These are phyloP conservation scores for Sebastolobus altivelis DNA, from an alignment of 2,797 vertebrate species.

Conservation along the genomic window DNA sequence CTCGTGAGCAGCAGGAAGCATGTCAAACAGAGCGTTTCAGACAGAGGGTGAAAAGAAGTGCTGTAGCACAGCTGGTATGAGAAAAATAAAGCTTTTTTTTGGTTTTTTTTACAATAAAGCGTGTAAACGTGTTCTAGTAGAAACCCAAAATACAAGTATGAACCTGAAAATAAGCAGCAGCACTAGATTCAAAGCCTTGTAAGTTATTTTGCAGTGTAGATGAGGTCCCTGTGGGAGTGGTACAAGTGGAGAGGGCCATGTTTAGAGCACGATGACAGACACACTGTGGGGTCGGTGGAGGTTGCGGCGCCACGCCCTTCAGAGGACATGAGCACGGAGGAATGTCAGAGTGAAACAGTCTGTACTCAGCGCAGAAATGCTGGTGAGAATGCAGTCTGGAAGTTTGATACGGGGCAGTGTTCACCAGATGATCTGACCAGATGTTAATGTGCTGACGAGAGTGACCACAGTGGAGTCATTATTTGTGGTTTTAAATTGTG, in stretches of 20 bases:
- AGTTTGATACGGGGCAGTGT: neutral
- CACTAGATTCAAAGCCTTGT: neutral
- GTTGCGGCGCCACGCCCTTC: conserved; percentile 51
- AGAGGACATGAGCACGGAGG: conserved; percentile 51
- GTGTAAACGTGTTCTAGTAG: too few species aligned
- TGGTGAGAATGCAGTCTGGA: conserved; percentile 10
- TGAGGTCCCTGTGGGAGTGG: conserved; percentile 42
- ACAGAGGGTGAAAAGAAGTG: too few species aligned
- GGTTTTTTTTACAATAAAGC: too few species aligned
- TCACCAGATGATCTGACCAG: conserved; percentile 26
- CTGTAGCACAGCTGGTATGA: too few species aligned
- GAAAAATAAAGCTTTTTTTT: too few species aligned
- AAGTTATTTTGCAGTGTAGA: conserved; percentile 15
- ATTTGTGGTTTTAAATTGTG: conserved; percentile 48
- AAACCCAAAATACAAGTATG: too few species aligned
- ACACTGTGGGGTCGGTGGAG: conserved; percentile 54
- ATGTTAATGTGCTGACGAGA: conserved; percentile 33
- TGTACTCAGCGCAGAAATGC: conserved; percentile 33
- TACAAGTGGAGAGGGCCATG: conserved; percentile 35
- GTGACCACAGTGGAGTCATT: conserved; percentile 57
- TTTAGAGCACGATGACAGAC: conserved; percentile 69
- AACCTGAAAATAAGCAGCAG: neutral
- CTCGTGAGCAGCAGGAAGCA: too few species aligned
- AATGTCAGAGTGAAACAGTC: conserved; percentile 54
- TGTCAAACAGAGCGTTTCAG: neutral